Evolutionary conservation across 2,888 invertebrate genomes (phyloP), one percentile per base, ranked within the genome.

Genomic region (Drosophila paramelanica): DNA sequence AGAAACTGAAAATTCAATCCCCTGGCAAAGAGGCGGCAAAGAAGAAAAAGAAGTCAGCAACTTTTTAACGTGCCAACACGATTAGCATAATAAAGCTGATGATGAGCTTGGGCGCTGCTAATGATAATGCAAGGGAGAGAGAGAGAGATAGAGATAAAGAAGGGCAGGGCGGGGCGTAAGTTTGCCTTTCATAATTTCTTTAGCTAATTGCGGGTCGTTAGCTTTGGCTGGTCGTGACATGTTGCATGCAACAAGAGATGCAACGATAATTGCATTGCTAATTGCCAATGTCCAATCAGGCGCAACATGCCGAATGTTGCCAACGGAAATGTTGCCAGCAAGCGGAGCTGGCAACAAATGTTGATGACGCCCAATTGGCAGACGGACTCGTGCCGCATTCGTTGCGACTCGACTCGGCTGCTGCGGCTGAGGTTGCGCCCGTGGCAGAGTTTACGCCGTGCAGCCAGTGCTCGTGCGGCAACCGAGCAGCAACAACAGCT

Each of bases 1-100:
- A 87, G 81, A 87, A 79, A 79, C 88, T 83, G 73, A 72, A 88
- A 88, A 33, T 33, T 81, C 55, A 81, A 81, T 74, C 84, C 79
- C 77, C 68, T 59, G 57, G 51, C 65, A 39, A 50, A 46, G 46
- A 31, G 36, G 33, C 50, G 0, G 27, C 3, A 27, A 23, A 25
- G 23, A 17, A 8, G 5, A 23, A 23, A 17, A 20, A 43, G 27
- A 20, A 55, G 38, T 8, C 43, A 67, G 64, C 42, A 73, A 67
- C 41, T 46, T 68, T 73, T 57, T 25, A 43, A 31, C 47, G 36
- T 17, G 27, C 38, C 71, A 59, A 49, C 46, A 61, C 46, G 67
- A 72, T 71, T 57, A 64, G 39, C 71, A 70, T 64, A 61, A 62
- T 73, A 52, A 57, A 60, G 56, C 47, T 42, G 45, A 46, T 41